Evolutionary conservation across 1,140 invertebrate species (phyloP).

Genomic region (Telenomus remus): DNA sequence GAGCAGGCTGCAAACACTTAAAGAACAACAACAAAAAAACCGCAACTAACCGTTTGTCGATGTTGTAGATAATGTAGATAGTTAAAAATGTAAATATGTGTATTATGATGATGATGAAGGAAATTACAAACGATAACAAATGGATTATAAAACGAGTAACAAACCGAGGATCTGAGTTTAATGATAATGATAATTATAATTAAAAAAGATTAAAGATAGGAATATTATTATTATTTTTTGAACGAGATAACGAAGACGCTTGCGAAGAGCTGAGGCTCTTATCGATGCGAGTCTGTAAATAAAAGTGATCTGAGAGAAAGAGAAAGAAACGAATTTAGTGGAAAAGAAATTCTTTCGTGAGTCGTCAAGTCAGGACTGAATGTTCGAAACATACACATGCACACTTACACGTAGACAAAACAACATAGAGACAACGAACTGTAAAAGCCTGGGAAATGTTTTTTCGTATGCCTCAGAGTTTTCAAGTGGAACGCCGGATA

Average conservation of each 20-base stretch:
- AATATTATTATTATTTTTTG: slow-evolving; percentile 12
- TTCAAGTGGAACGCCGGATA: background rate
- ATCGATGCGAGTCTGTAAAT: slow-evolving; percentile 32
- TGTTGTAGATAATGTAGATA: slow-evolving; percentile 77
- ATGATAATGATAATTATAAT: slow-evolving; percentile 39
- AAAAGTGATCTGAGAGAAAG: slow-evolving; percentile 24
- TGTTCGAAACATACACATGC: slow-evolving; percentile 17
- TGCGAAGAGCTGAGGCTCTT: slow-evolving; percentile 17
- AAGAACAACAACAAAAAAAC: slow-evolving; percentile 56
- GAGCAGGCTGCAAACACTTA: slow-evolving; percentile 39
- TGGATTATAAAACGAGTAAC: slow-evolving; percentile 31
- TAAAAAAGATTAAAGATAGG: slow-evolving; percentile 12
- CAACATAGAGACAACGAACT: slow-evolving; percentile 50
- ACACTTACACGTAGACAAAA: slow-evolving; percentile 29
- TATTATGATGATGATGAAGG: slow-evolving; percentile 61
- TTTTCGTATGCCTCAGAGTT: slow-evolving; percentile 13
- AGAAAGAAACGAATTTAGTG: slow-evolving; percentile 7
- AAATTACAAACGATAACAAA: slow-evolving; percentile 38
- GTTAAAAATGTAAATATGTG: slow-evolving; percentile 71
- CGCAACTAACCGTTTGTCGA: slow-evolving; percentile 74
- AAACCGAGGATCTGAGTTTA: slow-evolving; percentile 47
- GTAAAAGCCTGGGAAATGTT: slow-evolving; percentile 23
- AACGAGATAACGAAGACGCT: slow-evolving; percentile 10
- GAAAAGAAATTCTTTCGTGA: slow-evolving; percentile 22
- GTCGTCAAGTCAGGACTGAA: slow-evolving; percentile 43